A percentile compares a stretch with the other conserved stretches of the same genome.
Evolutionary conservation across 1,140 invertebrate species (phyloP).

Genomic region (Leptonema lineaticorne): DNA sequence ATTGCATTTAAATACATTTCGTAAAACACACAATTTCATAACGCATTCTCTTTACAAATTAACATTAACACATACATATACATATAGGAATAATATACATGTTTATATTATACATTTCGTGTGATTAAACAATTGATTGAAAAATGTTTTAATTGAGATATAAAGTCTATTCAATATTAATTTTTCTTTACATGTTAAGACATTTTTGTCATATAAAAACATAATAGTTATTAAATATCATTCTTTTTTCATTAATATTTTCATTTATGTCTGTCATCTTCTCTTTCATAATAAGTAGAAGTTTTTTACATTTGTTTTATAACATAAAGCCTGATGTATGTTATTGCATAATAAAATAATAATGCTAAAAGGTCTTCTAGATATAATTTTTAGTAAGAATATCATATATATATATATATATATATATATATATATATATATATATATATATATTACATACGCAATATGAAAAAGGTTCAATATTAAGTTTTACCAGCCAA

Average conservation of each 20-base stretch:
- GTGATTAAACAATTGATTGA: no score
- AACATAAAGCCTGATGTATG: conserved; percentile 1
- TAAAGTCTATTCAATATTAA: no score
- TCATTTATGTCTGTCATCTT: no score
- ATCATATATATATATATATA: not conserved
- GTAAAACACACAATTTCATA: conserved; percentile 6
- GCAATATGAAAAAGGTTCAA: not conserved
- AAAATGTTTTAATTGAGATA: conserved; percentile 1
- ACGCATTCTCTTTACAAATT: conserved; percentile 1
- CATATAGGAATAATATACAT: no score
- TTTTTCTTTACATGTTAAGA: no score
- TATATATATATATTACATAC: no score
- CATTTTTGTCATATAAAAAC: no score
- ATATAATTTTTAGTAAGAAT: not conserved
- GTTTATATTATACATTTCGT: conserved; percentile 6
- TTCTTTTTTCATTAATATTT: no score
- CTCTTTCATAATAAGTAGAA: no score
- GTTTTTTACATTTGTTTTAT: not conserved
- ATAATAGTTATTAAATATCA: no score
- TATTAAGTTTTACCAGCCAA: conserved; percentile 5
- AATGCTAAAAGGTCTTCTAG: not conserved
- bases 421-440: not conserved
- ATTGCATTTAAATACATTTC: not conserved
- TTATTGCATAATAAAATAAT: not conserved
- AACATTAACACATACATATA: no score